Conservation (phyloP, 2,888 invertebrate genomes). For the Arctia plantaginis region DNA sequence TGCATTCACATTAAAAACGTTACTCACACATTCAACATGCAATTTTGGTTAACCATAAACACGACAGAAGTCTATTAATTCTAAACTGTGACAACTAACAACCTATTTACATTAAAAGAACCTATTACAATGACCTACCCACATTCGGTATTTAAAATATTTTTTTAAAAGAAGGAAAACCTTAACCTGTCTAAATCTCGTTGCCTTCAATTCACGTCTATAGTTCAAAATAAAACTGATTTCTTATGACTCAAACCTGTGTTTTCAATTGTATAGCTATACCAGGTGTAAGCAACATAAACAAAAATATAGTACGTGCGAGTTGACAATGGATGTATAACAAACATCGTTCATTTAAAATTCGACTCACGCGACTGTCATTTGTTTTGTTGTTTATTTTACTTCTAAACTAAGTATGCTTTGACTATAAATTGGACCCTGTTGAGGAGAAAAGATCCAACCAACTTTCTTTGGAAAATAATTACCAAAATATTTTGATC, state of each 20-base stretch:
- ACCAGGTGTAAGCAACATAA: background rate
- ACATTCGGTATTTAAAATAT: background rate
- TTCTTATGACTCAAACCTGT: background rate
- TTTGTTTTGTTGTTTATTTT: background rate
- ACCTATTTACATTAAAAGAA: background rate
- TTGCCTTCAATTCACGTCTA: background rate
- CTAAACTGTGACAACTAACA: background rate
- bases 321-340: conserved; percentile 10
- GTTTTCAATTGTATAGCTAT: no score
- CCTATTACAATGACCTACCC: background rate
- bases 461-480: no score
- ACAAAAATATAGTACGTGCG: background rate
- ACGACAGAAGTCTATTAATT: background rate
- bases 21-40: background rate
- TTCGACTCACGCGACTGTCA: no score
- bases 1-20: background rate
- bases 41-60: background rate
- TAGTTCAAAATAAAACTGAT: background rate
- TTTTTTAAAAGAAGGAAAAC: background rate
- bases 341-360: background rate
- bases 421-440: background rate
- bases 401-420: background rate
- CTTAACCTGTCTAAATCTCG: no score
- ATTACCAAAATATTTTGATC: no score
- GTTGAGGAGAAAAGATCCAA: no score